phyloP scores from a whole-genome alignment of 30 jellyfish, hydroid and myxozoan genomes.

The Rhopilema esculentum region DNA sequence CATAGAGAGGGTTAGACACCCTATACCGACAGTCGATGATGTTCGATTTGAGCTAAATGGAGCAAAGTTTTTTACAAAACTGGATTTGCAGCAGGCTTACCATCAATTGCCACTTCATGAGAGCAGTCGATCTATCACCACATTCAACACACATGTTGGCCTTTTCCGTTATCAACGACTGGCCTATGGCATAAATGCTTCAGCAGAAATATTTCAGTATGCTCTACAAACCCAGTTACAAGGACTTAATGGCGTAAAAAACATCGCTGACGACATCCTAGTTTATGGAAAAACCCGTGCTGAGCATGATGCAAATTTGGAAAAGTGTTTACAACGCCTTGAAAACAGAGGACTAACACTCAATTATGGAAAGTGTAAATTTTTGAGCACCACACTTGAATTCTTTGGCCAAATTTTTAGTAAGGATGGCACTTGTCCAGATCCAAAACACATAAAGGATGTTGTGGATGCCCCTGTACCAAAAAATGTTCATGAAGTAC shows the following conservation, averaged over 20 bases:
- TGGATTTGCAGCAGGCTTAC: constrained; percentile 17
- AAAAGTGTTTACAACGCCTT: constrained; percentile 8
- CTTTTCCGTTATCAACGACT: constrained; percentile 25
- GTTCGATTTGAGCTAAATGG: constrained; percentile 31
- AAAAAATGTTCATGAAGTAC: constrained; percentile 28
- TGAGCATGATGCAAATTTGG: constrained; percentile 50
- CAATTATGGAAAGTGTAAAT: constrained; percentile 3
- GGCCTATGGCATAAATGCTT: constrained; percentile 19
- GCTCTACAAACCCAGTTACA: constrained; percentile 21
- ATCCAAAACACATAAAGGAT: constrained; percentile 31
- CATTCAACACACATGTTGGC: constrained; percentile 29
- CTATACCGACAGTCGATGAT: constrained; percentile 44
- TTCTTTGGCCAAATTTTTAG: constrained; percentile 56
- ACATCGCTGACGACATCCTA: constrained; percentile 52
- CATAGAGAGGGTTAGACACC: constrained; percentile 57
- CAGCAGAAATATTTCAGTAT: constrained; percentile 43
- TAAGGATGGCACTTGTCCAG: constrained; percentile 43
- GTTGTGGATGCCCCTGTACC: constrained; percentile 38
- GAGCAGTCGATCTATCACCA: constrained; percentile 23
- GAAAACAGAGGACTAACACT: neutral
- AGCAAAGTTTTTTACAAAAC: constrained; percentile 36
- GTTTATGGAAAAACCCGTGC: constrained; percentile 49
- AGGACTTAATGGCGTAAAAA: constrained; percentile 18
- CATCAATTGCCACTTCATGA: constrained; percentile 30
- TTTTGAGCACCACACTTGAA: constrained; percentile 11